Conservation (phyloP, 2,797 vertebrate species). For the Leuciscus waleckii region DNA sequence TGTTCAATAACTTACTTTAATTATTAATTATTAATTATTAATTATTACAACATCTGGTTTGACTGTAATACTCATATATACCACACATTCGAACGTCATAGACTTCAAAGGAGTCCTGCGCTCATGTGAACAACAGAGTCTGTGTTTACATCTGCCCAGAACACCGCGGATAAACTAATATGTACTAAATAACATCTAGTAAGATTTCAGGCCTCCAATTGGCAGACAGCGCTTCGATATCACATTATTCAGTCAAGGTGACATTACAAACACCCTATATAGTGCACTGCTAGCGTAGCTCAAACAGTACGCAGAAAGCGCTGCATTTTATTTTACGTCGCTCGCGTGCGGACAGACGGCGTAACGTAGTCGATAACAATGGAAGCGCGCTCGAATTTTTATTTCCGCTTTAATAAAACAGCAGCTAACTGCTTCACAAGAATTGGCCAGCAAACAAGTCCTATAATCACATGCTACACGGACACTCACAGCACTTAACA, state of each 20-base stretch:
- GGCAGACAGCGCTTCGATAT: neutral
- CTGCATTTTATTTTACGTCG: neutral
- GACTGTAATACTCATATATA: neutral
- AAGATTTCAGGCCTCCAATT: neutral
- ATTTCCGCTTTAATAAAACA: slow-evolving; percentile 30
- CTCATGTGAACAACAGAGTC: neutral
- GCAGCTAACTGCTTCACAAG: neutral
- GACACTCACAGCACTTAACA: neutral
- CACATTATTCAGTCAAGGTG: slow-evolving; percentile 75
- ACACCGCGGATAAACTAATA: neutral
- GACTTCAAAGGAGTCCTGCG: neutral
- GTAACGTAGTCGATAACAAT: neutral
- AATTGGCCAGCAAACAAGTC: slow-evolving; percentile 3
- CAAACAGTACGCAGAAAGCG: neutral
- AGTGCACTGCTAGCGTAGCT: slow-evolving; percentile 25
- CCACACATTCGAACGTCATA: neutral
- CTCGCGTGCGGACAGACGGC: neutral
- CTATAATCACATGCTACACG: neutral
- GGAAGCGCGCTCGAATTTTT: neutral
- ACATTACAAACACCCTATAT: slow-evolving; percentile 65
- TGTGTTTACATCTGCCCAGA: neutral
- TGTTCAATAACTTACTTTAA: neutral
- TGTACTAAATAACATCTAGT: neutral
- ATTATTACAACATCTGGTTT: neutral
- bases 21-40: neutral